Evolutionary conservation across 64 coral and sea anemone genomes (phyloP), one percentile per base, ranked within the genome.

Genomic region (Pocillopora verrucosa): DNA sequence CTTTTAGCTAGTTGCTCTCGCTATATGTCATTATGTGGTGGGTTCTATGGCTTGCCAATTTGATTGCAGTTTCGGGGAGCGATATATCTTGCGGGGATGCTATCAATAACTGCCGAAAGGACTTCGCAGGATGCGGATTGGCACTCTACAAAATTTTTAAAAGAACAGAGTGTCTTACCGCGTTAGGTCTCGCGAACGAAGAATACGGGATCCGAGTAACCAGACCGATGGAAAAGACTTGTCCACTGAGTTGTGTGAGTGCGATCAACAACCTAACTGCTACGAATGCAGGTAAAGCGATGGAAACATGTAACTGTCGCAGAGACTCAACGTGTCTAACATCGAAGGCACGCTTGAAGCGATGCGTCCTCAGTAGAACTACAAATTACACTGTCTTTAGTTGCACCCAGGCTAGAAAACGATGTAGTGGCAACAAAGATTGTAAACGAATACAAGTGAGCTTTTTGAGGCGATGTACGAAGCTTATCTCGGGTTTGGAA

Each of bases 231-330:
- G 36, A 70, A 12, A 79, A 87, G 13, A 82, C 64, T 45, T 92
- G 90, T 51, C 83, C 90, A 59, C 24, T 10, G 59, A 61, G 9
- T 19, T 92, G 90, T 25, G 74, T 76, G 14, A 16, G 14, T 34
- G 60, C 83, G 36, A 92, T 92, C 61, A 59, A 87, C 56, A 80
- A 87, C 19, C 64, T 92, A 9, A 92, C 90, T 10, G 78, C 90
- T 60, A 65, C 36, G 3, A 10, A 36, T 51, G 59, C 37, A 38
- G 90, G 90, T 38, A 87, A 87, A 67, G 0, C 24, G 13, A 16
- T 92, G 45, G 82, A 92, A 80, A 79, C 60, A 4, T 92, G 90
- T 74, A 17, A 45, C 25, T 92, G 90, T 57, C 13, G 70, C 5
- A 56, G 74, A 36, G 83, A 92, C 34, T 76, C 61, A n/a, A 22